phyloP scores from a whole-genome alignment of 2,797 vertebrate species.

The Decapterus maruadsi region DNA sequence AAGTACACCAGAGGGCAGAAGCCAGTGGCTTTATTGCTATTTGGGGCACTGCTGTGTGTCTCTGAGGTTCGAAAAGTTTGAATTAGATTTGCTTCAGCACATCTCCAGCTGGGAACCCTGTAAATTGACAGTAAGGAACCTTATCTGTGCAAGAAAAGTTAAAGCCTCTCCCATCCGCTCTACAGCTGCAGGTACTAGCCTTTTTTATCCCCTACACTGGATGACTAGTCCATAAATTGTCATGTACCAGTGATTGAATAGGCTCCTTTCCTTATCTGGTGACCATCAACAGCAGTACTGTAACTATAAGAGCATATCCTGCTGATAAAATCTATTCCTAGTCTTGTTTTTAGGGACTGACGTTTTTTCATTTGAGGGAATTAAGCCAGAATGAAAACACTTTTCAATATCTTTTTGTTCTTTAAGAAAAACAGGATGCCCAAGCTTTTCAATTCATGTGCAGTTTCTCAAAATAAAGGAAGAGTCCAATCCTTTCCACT shows the following conservation, averaged over 20 bases:
- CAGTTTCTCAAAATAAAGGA: conserved; percentile 76
- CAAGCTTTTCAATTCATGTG: conserved; percentile 70
- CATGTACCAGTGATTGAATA: conserved; percentile 55
- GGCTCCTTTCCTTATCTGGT: conserved; percentile 63
- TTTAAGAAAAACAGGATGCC: conserved; percentile 78
- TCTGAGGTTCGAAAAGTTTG: conserved; percentile 76
- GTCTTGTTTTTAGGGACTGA: conserved; percentile 47
- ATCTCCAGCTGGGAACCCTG: conserved; percentile 81
- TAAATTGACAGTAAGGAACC: conserved; percentile 76
- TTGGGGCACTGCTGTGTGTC: conserved; percentile 77
- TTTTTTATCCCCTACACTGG: conserved; percentile 59
- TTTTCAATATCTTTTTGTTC: conserved; percentile 77
- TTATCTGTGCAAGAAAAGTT: conserved; percentile 69
- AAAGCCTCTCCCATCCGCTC: conserved; percentile 50
- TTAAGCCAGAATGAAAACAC: conserved; percentile 77
- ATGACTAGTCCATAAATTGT: conserved; percentile 57
- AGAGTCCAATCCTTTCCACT: conserved; percentile 45
- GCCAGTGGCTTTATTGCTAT: conserved; percentile 75
- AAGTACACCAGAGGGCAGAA: conserved; percentile 75
- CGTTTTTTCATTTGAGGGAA: conserved; percentile 64
- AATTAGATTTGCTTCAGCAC: conserved; percentile 82
- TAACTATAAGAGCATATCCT: conserved; percentile 66
- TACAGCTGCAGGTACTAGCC: conserved; percentile 35
- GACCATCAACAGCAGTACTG: conserved; percentile 60
- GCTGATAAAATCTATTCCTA: conserved; percentile 75